A percentile compares a stretch with the other conserved stretches of the same genome.
Conservation (phyloP, 2,797 vertebrate species). For the Cichlasoma orientale region DNA sequence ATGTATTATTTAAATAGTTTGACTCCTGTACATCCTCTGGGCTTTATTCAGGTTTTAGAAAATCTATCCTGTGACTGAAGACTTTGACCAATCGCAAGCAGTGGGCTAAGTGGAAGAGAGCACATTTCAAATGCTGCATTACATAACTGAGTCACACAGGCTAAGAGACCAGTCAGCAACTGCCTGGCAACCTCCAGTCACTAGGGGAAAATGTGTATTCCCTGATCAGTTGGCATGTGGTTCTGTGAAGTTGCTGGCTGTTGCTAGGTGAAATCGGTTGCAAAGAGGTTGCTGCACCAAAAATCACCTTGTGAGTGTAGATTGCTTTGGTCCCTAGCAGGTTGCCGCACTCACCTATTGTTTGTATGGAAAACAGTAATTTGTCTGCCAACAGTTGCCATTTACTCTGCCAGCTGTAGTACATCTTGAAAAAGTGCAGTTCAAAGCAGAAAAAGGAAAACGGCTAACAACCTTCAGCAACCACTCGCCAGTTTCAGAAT, state of each 20-base stretch:
- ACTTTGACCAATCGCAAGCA: neutral
- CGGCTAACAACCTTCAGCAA: neutral
- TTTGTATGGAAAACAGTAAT: neutral
- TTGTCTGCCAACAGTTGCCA: neutral
- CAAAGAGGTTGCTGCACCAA: neutral
- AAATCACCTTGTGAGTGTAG: neutral
- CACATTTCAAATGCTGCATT: neutral
- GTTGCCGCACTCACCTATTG: fast-evolving
- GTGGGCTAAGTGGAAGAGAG: no score
- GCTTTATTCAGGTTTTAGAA: neutral
- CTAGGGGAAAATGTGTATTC: neutral
- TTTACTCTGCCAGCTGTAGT: neutral
- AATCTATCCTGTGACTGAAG: neutral
- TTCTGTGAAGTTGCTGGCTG: neutral
- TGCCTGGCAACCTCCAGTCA: neutral
- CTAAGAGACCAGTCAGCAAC: no score
- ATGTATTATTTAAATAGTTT: neutral
- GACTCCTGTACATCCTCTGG: neutral
- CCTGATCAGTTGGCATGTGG: neutral
- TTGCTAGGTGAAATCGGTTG: neutral
- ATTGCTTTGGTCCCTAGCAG: neutral
- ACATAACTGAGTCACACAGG: neutral
- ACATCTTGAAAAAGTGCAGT: neutral
- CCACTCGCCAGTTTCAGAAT: neutral
- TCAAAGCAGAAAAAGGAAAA: neutral